These are phyloP conservation scores for Blennius ocellaris DNA, from an alignment of 2,113 vertebrate genomes.

Conservation along the genomic window DNA sequence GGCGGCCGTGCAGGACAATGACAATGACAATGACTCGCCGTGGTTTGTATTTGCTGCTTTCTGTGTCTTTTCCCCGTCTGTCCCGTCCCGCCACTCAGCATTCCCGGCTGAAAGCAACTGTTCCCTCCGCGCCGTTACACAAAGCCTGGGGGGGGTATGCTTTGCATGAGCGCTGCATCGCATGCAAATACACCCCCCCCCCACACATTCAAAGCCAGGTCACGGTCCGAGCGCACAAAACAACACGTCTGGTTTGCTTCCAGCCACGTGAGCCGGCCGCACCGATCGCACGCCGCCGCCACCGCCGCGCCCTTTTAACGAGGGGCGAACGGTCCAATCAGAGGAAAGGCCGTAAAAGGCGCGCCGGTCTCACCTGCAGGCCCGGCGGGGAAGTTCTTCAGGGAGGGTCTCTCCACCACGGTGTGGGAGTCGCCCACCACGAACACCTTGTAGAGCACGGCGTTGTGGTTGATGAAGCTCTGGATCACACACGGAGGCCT, in stretches of 20 bases:
- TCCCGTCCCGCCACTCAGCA: conserved; percentile 28
- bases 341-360: conserved; percentile 62
- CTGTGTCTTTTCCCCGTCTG: too few species aligned
- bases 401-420: conserved; percentile 94
- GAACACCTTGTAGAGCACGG: conserved; percentile 97
- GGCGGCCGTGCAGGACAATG: too few species aligned
- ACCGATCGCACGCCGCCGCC: conserved; percentile 27
- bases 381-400: conserved; percentile 97
- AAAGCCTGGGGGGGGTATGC: conserved; percentile 49
- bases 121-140: conserved; percentile 54
- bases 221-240: conserved; percentile 11
- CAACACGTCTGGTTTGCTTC: conserved; percentile 24
- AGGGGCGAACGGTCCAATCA: conserved; percentile 49
- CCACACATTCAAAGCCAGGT: conserved; percentile 28
- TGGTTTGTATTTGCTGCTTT: too few species aligned
- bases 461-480: conserved; percentile 99
- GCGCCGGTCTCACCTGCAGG: conserved; percentile 86
- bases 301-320: conserved; percentile 55
- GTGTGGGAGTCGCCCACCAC: conserved; percentile 97
- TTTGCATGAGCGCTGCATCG: conserved; percentile 68
- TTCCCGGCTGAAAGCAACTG: conserved; percentile 47
- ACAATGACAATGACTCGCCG: too few species aligned
- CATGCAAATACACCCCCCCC: conserved; percentile 75
- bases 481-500: conserved; percentile 96
- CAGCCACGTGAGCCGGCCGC: conserved; percentile 19